Percentiles rank a stretch among this genome's conserved stretches.
Conservation (phyloP, 2,797 vertebrate species). For the Glyptemys insculpta region DNA sequence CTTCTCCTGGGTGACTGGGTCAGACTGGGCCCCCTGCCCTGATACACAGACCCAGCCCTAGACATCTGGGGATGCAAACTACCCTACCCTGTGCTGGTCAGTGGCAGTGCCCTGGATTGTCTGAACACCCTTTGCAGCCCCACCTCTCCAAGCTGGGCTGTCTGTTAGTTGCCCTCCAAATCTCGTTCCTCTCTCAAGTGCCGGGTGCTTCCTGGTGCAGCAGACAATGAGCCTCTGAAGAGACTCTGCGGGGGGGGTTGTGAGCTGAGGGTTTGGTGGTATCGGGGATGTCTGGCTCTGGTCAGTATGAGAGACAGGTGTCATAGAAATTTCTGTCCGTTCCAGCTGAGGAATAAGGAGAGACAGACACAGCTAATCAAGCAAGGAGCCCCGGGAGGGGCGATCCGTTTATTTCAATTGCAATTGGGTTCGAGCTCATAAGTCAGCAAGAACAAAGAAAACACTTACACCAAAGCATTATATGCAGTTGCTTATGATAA, state of each 20-base stretch:
- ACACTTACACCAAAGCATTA: no score
- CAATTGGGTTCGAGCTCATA: no score
- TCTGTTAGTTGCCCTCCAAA: neutral
- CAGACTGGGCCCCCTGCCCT: neutral
- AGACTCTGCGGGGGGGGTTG: neutral
- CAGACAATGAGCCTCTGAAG: neutral
- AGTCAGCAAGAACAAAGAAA: no score
- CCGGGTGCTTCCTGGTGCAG: neutral
- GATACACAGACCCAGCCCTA: neutral
- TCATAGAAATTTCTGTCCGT: no score
- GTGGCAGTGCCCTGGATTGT: neutral
- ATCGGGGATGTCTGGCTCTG: neutral
- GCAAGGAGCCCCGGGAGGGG: no score
- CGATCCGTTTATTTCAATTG: no score
- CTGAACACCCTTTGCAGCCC: neutral
- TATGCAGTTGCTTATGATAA: no score
- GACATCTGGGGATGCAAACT: neutral
- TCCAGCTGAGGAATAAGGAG: no score
- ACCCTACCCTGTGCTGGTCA: neutral
- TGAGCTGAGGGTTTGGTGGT: neutral
- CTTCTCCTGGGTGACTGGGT: neutral
- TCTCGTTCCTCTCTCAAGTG: neutral
- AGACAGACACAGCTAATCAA: no score
- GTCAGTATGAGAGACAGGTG: neutral
- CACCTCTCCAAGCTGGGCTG: neutral